Evolutionary conservation across 2,797 vertebrate species (phyloP), one percentile per base, ranked within the genome.

Genomic region (Paramormyrops hopkinsi): DNA sequence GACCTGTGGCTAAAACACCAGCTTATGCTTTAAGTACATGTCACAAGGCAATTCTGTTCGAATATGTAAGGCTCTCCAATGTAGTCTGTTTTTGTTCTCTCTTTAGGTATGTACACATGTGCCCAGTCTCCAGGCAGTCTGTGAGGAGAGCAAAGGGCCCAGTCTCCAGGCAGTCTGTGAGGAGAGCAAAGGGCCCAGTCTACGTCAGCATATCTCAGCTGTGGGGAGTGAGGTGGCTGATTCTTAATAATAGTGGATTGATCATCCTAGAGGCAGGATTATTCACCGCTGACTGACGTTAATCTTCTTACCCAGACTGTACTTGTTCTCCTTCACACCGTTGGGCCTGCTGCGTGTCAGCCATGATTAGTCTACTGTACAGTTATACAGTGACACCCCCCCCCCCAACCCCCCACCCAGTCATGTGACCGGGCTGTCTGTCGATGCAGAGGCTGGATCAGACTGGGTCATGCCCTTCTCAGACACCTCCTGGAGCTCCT

Each of bases 271-370:
- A 37, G 7, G 17, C 51, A 87, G 29, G 50, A 87, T 54, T 37
- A 56, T 59, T 87, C 53, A 54, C 14, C 4, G 1, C 29, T 44
- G 85, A 37, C 51, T 56, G 85, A 37, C 85, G 6, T 56, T 54
- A 87, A 87, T 87, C 85, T 87, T 56, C 85, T 87, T 87, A 87
- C 29, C 5, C 33, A 87, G 25, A 44, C 12, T 87, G 17, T 87
- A n/a, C 33, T 37, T 37, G 84, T 53, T 56, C 51, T 12, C 53
- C 85, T 87, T 33, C 85, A 33, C 29, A 84, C n/a, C 9, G 9
- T 22, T 59, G 19, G 82, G 46, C 51, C 46, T 84, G 14, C 29
- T 54, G 85, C 17, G 2, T 2, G 56, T 87, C 12, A 87, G 25
- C 53, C 2, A 56, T 19, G 50, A 86, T 33, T 37, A 87, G 85